Base-by-base conservation (phyloP, 2,888 invertebrate genomes). In the Incurvaria masculella region DNA sequence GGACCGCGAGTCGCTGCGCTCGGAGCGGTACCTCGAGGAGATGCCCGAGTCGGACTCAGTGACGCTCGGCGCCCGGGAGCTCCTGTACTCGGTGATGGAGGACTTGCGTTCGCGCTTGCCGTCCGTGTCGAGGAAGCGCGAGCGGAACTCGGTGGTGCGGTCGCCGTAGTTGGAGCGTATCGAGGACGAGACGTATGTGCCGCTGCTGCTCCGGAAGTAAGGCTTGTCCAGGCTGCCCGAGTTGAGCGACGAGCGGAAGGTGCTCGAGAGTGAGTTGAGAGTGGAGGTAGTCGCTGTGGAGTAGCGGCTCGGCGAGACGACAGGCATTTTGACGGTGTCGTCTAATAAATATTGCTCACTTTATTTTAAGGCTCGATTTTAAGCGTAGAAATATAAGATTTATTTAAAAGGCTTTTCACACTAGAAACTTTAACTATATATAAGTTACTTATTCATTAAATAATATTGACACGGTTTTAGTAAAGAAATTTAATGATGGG, bases 241-340 rank as follows among this genome's bases (percentile, higher is more conserved):
- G 42, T 74, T 72, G 10, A 80, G 58, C 0, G 72, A 69, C 1
- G 79, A 71, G 1, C 79, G 55, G 50, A 69, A 79, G 0, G 82
- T 80, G 19, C 83, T 76, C 23, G 81, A 76, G n/a, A 63, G 16
- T 65, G 65, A 47, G 49, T 75, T 60, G 64, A 63, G 63, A 49
- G 62, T 43, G 65, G 64, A 46, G 56, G 75, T 69, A 26, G 80
- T 78, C 2, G 71, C 64, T 0, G 71, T 59, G 23, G 61, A 66
- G 55, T 69, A 78, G 38, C 82, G 65, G 21, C 82, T 81, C 3
- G 83, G 83, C 16, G 82, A 82, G 6, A 82, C 74, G 43, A 82
- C 82, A 54, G 83, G 82, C 83, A 83, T 83, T 53, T 59, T 74
- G 62, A 47, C 46, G 40, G 6, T 14, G 4, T 17, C 27, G 27